Base-by-base conservation (phyloP, 2,797 vertebrate species). In the Oreonectes daqikongensis region DNA sequence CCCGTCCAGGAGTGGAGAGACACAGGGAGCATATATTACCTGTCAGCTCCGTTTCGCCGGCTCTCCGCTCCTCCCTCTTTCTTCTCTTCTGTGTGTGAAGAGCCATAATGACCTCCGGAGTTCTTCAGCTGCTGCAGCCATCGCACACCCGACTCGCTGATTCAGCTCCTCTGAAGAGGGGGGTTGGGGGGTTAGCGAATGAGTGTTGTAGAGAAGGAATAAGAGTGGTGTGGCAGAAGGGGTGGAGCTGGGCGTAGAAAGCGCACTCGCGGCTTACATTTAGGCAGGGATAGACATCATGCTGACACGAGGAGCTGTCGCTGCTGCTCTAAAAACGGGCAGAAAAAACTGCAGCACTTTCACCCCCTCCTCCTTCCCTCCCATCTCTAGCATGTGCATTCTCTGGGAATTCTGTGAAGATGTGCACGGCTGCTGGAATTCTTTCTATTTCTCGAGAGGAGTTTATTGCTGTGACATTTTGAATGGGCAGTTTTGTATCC, bases 71-170 rank as follows among this genome's bases (percentile, higher is more conserved):
- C 86, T 89, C 87, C 88, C 90, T 90, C 86, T 89, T 86, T 87
- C 85, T 78, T 82, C 63, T 79, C 66, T 67, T 50, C 70, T 59
- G 68, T 63, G 85, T 88, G 89, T 92, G 89, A 90, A 93, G 92
- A 94, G 92, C 94, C 90, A 90, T 91, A 93, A 91, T 95, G 94
- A 95, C 95, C 95, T 95, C 92, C 91, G 94, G 91, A 93, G 92
- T 90, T 91, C 93, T 92, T 90, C 92, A 94, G 88, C 94, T 94
- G 94, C 94, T 94, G 94, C 94, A 95, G 94, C 94, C 95, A 94
- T 94, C 90, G 93, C 89, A 93, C 88, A 90, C 89, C 89, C 90
- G 92, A 89, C 92, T 93, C 89, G 93, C 95, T 97, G 95, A 96
- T 93, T 97, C 95, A 96, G 95, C 95, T 95, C 92, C 94, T 94